Evolutionary conservation across 2,797 vertebrate genomes (phyloP), one percentile per base, ranked within the genome.

Genomic region (Aulostomus chinensis): DNA sequence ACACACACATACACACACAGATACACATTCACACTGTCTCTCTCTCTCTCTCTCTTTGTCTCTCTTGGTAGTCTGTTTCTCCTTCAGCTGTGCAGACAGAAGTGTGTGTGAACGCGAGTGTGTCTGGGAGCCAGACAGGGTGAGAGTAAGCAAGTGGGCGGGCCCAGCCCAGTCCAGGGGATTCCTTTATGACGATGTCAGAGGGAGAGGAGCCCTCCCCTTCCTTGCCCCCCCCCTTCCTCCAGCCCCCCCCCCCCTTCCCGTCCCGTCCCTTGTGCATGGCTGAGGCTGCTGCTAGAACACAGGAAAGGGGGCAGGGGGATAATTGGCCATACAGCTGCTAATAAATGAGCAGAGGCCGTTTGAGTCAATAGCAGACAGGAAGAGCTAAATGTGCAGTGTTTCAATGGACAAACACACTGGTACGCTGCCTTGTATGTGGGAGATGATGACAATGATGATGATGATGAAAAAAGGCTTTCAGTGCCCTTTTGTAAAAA

Each of bases 121-220:
- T 77, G 84, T 86, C 86, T 86, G 83, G 78, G 74, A 88, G 83
- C 86, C 87, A 89, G 87, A 89, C 86, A 58, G 84, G 76, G 80
- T 86, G 76, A 83, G 81, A 86, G 86, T 89, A 84, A 85, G 75
- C 41, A 43, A 76, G 80, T 71, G 53, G 87, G 73, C 83, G 84
- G 84, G 47, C 17, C 75, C 59, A 66, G 31, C 58, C 62, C 64
- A 22, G 73, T 53, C 67, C 74, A 85, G 91, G 91, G 91, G 89
- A 91, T 89, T 90, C 90, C 91, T 91, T 86, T 87, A 88, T 90
- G 87, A 90, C 87, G 85, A 89, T 87, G 87, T 91, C 89, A 91
- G 89, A 88, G 77, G 50, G 76, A 63, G 68, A 52, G 49, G 54
- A 73, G 68, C 77, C 80, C 79, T 78, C 84, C 80, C 78, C 74